phyloP scores from a whole-genome alignment of 2,113 vertebrate genomes.

The Tupaia chinensis region DNA sequence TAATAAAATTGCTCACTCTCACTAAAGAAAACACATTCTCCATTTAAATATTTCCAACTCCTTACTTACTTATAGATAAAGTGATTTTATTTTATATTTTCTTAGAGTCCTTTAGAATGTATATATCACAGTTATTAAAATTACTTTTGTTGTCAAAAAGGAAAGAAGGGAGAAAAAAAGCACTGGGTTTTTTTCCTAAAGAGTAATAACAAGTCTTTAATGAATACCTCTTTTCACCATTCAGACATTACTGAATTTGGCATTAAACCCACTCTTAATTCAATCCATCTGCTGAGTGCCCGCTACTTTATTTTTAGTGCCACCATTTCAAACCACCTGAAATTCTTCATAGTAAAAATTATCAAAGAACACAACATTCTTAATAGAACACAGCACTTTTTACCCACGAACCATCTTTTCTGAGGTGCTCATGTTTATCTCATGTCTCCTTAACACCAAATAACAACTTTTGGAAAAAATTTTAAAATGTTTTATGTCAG shows the following conservation, averaged over 20 bases:
- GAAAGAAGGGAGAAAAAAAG: constrained; percentile 43
- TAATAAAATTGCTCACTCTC: constrained; percentile 48
- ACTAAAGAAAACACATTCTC: constrained; percentile 20
- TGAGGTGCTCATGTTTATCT: neutral
- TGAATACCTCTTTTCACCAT: constrained; percentile 82
- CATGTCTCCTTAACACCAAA: neutral
- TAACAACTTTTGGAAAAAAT: constrained; percentile 23
- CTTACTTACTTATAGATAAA: constrained; percentile 37
- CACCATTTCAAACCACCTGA: constrained; percentile 73
- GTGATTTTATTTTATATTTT: constrained; percentile 67
- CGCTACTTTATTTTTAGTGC: constrained; percentile 69
- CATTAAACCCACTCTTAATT: constrained; percentile 79
- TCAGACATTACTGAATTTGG: constrained; percentile 78
- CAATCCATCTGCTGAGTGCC: constrained; percentile 74
- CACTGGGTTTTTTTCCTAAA: constrained; percentile 23
- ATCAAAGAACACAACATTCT: constrained; percentile 66
- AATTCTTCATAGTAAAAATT: constrained; percentile 74
- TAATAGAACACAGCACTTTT: constrained; percentile 32
- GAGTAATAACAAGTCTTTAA: constrained; percentile 66
- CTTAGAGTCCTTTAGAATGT: constrained; percentile 48
- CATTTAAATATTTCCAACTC: constrained; percentile 35
- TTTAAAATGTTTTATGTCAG: neutral
- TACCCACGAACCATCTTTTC: constrained; percentile 37
- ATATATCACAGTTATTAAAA: constrained; percentile 56
- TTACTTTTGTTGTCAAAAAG: constrained; percentile 71